phyloP scores from a whole-genome alignment of 1,140 invertebrate species.

The Eumeta japonica region DNA sequence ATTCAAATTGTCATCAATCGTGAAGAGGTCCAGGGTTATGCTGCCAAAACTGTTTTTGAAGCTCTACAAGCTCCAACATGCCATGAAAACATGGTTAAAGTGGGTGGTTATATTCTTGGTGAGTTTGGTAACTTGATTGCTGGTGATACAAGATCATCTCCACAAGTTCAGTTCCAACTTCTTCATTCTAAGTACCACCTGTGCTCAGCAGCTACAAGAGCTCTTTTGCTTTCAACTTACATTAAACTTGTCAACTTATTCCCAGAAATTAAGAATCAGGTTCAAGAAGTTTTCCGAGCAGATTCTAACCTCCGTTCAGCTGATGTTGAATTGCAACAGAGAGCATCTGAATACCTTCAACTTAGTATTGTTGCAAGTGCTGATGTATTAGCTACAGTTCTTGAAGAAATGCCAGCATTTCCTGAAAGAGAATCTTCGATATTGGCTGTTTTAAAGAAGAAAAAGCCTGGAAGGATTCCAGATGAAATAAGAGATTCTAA shows the following conservation, averaged over 20 bases:
- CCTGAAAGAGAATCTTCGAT: conserved; percentile 98
- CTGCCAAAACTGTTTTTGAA: conserved; percentile 99
- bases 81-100: conserved; percentile 99
- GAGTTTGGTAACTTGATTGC: conserved; percentile 99
- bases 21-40: conserved; percentile 98
- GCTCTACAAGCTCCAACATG: conserved; percentile 96
- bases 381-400: conserved; percentile 96
- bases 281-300: conserved; percentile 94
- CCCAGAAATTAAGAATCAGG: conserved; percentile 95
- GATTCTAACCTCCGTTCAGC: conserved; percentile 96
- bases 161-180: conserved; percentile 92
- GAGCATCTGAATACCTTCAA: conserved; percentile 97
- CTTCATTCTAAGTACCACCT: conserved; percentile 98
- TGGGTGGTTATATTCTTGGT: conserved; percentile 98
- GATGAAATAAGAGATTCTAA: conserved; percentile 81
- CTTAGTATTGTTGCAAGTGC: conserved; percentile 93
- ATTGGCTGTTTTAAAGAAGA: conserved; percentile 96
- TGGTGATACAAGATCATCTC: conserved; percentile 95
- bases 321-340: conserved; percentile 97
- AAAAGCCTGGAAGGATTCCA: conserved; percentile 89
- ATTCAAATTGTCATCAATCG: conserved; percentile 99
- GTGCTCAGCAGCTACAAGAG: conserved; percentile 94
- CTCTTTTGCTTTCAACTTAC: conserved; percentile 94
- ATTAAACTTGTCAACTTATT: conserved; percentile 99
- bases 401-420: conserved; percentile 99